These are phyloP conservation scores for Etia nguti DNA, from an alignment of 2,113 vertebrate genomes.

Conservation along the genomic window DNA sequence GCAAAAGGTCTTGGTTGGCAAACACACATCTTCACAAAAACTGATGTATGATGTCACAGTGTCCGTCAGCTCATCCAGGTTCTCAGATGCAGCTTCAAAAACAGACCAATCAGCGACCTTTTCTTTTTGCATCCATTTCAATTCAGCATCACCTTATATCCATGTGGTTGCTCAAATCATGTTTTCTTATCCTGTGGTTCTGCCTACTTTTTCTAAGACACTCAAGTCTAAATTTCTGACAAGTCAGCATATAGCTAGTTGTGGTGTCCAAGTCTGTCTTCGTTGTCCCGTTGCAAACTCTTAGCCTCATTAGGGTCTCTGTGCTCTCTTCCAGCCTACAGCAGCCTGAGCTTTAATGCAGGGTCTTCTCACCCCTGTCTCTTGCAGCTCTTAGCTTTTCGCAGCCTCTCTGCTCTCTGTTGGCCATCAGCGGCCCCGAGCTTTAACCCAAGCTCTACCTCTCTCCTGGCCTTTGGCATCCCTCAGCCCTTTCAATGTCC, in stretches of 20 bases:
- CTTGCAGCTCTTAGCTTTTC: not conserved
- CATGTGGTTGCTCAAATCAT: not conserved
- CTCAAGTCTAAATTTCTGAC: not conserved
- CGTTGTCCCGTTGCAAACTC: not conserved
- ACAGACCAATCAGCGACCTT: no score
- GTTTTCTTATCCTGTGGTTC: not conserved
- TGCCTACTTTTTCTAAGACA: not conserved
- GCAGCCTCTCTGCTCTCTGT: not conserved
- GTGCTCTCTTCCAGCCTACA: not conserved
- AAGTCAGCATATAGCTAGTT: not conserved
- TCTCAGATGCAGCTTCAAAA: no score
- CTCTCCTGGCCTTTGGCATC: not conserved
- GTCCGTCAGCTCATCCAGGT: no score
- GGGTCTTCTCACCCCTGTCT: not conserved
- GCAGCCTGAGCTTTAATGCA: not conserved
- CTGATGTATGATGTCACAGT: no score
- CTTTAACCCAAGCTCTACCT: not conserved
- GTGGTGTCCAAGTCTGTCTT: not conserved
- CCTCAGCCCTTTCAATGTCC: not conserved
- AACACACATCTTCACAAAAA: no score
- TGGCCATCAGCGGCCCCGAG: not conserved
- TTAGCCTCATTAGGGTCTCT: not conserved
- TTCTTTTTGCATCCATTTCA: not conserved
- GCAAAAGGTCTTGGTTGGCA: no score
- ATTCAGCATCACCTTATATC: not conserved